phyloP scores from a whole-genome alignment of 2,888 invertebrate genomes.

The Tetragonisca angustula region DNA sequence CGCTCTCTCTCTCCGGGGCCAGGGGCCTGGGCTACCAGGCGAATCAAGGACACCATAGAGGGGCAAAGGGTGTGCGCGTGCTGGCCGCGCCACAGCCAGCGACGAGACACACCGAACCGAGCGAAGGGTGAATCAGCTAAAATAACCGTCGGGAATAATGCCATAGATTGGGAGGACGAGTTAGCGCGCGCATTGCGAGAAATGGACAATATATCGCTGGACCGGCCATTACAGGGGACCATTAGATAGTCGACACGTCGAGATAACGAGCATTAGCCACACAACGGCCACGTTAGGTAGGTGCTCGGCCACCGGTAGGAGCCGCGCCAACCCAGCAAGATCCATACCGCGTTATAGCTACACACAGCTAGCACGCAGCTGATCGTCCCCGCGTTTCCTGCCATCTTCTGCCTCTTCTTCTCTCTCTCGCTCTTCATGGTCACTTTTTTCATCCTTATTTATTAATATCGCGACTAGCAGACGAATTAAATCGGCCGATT shows the following conservation, averaged over 20 bases:
- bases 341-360: conserved; percentile 56
- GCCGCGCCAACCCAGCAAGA: conserved; percentile 63
- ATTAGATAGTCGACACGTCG: conserved; percentile 84
- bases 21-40: conserved; percentile 39
- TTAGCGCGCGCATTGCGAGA: conserved; percentile 78
- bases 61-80: conserved; percentile 41
- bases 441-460: too few relatives aligned
- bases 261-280: conserved; percentile 84
- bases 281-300: conserved; percentile 78
- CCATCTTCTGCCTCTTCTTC: conserved; percentile 30
- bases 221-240: conserved; percentile 81
- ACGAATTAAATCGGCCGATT: too few relatives aligned
- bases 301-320: conserved; percentile 62
- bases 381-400: conserved; percentile 39
- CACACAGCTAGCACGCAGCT: conserved; percentile 44
- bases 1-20: too few relatives aligned
- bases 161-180: conserved; percentile 76
- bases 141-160: conserved; percentile 81
- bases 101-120: neutral
- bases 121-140: conserved; percentile 66
- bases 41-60: conserved; percentile 53
- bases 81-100: neutral
- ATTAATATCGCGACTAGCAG: too few relatives aligned
- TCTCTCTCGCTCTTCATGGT: neutral
- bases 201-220: conserved; percentile 82